Base-by-base conservation (phyloP, 1,140 invertebrate genomes). In the Gryon sp. region DNA sequence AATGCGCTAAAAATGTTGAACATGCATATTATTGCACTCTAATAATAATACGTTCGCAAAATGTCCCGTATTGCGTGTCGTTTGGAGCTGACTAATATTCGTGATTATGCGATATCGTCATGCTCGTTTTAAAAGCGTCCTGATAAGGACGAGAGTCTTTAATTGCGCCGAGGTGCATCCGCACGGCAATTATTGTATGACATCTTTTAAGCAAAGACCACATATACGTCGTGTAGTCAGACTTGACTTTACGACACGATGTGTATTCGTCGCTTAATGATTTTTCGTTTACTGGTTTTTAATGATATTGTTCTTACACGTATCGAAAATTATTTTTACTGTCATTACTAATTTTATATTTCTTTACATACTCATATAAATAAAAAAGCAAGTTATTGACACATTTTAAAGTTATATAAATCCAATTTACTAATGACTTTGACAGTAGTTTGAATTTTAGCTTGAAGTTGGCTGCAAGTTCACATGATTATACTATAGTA, bases 71-170 rank as follows among this genome's bases (percentile, higher is more conserved):
- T 50, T 28, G 43, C 45, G 53, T 53, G 66, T 60, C 41, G 38
- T 4, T 50, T 28, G 32, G 8, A n/a, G 63, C 57, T 76, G 74
- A 76, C 65, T 76, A 76, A 76, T 70, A n/a, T 76, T 63, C 34
- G 40, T 32, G 59, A 76, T 69, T 69, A 76, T 62, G 26, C 41
- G 57, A 68, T 75, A 63, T 41, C 48, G 63, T 62, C 46, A 62
- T 66, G 46, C 41, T 68, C 41, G 48, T 62, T 75, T 68, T 68
- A 62, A 75, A 75, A 66, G 62, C 63, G 7, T 55, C 15, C 57
- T 53, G 74, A 76, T 76, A 76, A 76, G 43, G 18, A 62, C 32
- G 28, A 43, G 52, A 65, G 65, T 48, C 32, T 76, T 76, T 69
- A 76, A 76, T 69, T 76, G 65, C 62, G 48, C 22, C 30, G 46